Base-by-base conservation (phyloP, 2,113 vertebrate species). In the Ageneiosus marmoratus region DNA sequence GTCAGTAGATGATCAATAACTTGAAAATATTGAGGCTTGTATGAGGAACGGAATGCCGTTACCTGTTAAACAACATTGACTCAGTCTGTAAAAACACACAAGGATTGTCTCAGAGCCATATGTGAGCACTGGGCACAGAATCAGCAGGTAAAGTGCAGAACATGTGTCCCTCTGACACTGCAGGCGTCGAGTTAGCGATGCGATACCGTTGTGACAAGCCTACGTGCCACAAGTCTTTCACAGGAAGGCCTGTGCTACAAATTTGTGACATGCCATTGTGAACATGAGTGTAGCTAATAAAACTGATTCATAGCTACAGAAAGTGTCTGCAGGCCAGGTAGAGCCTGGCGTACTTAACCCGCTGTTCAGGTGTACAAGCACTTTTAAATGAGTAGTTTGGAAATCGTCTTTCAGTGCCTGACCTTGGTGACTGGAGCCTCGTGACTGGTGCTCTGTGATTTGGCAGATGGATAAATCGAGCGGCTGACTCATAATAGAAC, bases 401-500 rank as follows among this genome's bases (percentile, higher is more conserved):
- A 77, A 73, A 62, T 41, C 27, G 55, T 83, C 83, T 83, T 86
- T 80, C 73, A 81, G 51, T 76, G 51, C 89, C 87, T 89, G 89
- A 84, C 78, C 82, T 91, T 77, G 9, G 77, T 10, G 44, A 84
- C 81, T 78, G 46, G 85, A 82, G 80, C 89, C 88, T 91, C 90
- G 83, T 93, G 91, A 92, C 88, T 86, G 51, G 65, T 69, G 87
- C 86, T 84, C 86, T 85, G 89, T 91, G 88, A 75, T 87, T 81
- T 84, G 86, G 51, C 86, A 65, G 73, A 69, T 87, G 86, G 88
- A 89, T 92, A 88, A 90, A 87, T 91, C 87, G 89, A 92, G 83
- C 74, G 83, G 50, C 88, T 91, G 89, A 91, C 78, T 91, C 89
- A 88, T 90, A 92, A 89, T 83, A 90, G 79, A 89, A 89, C 84